Evolutionary conservation across 1,140 invertebrate species (phyloP).

Genomic region (Aporrectodea caliginosa): DNA sequence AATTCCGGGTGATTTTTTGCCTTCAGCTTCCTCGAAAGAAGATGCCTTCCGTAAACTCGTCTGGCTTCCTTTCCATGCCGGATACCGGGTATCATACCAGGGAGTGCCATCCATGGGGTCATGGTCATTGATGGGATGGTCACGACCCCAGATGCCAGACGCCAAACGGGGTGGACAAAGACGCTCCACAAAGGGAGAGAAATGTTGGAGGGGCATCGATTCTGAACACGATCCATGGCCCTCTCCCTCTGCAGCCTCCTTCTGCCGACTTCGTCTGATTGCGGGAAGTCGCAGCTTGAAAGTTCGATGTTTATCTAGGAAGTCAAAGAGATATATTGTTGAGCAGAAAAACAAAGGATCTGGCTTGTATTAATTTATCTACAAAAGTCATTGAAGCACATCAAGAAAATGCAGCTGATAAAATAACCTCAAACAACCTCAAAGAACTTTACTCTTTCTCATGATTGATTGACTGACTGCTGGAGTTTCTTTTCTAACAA

Average conservation of each 20-base stretch:
- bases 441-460: not conserved
- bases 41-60: slow-evolving; percentile 37
- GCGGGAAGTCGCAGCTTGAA: slow-evolving; percentile 52
- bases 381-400: too few relatives aligned
- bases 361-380: too few relatives aligned
- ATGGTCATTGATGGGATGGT: not conserved
- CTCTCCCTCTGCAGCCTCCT: slow-evolving; percentile 44
- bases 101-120: slow-evolving; percentile 4
- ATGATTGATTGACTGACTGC: not conserved
- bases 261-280: slow-evolving; percentile 44
- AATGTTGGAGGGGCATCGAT: slow-evolving; percentile 43
- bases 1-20: not conserved
- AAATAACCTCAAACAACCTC: not conserved
- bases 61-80: slow-evolving; percentile 19
- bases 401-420: not conserved
- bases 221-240: slow-evolving; percentile 43
- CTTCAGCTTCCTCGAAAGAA: slow-evolving; percentile 39
- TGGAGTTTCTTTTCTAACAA: too few relatives aligned
- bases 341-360: not conserved
- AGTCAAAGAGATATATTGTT: not conserved
- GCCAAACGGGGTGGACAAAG: slow-evolving; percentile 11
- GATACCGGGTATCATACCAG: slow-evolving; percentile 10
- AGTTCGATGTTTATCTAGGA: slow-evolving; percentile 49
- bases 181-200: slow-evolving; percentile 30
- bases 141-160: not conserved